A percentile compares a stretch with the other conserved stretches of the same genome.
phyloP scores from a whole-genome alignment of 2,888 invertebrate genomes.

The Acronicta leporina region DNA sequence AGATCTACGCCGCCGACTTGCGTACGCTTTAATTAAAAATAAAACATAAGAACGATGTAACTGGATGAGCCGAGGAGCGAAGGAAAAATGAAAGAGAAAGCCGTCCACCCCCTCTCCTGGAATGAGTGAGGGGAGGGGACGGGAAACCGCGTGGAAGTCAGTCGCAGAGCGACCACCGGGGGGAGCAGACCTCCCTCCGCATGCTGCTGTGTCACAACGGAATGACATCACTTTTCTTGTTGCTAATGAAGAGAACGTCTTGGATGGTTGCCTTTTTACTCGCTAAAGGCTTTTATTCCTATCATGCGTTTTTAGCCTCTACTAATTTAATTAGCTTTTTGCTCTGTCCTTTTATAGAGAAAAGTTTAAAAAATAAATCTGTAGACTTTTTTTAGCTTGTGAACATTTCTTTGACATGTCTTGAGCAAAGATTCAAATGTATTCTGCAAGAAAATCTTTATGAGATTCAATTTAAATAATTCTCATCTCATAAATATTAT shows the following conservation, averaged over 20 bases:
- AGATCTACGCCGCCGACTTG: conserved; percentile 89
- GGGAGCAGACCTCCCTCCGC: conserved; percentile 79
- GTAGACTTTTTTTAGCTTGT: conserved; percentile 30
- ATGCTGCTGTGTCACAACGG: conserved; percentile 84
- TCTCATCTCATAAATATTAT: conserved; percentile 64
- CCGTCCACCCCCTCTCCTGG: conserved; percentile 80
- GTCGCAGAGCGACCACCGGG: conserved; percentile 82
- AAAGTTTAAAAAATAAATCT: conserved; percentile 41
- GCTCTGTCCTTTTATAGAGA: conserved; percentile 29
- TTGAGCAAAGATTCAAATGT: conserved; percentile 51
- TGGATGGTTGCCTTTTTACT: conserved; percentile 77
- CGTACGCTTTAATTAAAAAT: conserved; percentile 90
- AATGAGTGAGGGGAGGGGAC: conserved; percentile 66
- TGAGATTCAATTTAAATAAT: conserved; percentile 65
- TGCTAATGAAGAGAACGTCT: conserved; percentile 88
- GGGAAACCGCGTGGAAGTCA: conserved; percentile 81
- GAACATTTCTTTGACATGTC: conserved; percentile 37
- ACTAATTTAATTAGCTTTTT: conserved; percentile 70
- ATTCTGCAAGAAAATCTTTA: conserved; percentile 54
- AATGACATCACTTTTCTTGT: conserved; percentile 89
- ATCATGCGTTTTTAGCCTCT: conserved; percentile 66
- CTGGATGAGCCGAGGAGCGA: conserved; percentile 89
- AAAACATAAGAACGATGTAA: conserved; percentile 90
- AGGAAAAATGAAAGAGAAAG: conserved; percentile 90
- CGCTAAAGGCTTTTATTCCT: conserved; percentile 68